Conservation (phyloP, 2,113 vertebrate genomes). For the Carassius auratus region DNA sequence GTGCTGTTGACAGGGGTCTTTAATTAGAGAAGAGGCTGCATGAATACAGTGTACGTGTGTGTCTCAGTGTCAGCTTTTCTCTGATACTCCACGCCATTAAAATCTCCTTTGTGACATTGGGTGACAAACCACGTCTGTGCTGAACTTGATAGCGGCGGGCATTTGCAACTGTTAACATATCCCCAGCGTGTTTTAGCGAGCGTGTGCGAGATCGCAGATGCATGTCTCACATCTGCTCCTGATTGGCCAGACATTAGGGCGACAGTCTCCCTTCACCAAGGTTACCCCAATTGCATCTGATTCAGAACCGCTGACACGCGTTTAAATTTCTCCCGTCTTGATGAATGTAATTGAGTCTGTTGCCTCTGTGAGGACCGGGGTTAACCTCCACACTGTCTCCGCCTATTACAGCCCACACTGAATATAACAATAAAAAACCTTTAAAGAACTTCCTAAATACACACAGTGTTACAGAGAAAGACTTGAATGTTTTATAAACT, state of each 20-base stretch:
- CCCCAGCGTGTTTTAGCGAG: slow-evolving; percentile 76
- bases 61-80: slow-evolving; percentile 27
- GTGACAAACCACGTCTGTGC: slow-evolving; percentile 92
- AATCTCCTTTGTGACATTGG: slow-evolving; percentile 88
- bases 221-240: slow-evolving; percentile 88
- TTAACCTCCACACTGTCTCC: slow-evolving; percentile 62
- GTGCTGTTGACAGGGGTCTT: slow-evolving; percentile 57
- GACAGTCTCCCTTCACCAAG: slow-evolving; percentile 92
- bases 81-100: slow-evolving; percentile 83
- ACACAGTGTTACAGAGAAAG: slow-evolving; percentile 61
- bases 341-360: slow-evolving; percentile 85
- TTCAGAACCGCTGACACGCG: slow-evolving; percentile 88
- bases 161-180: slow-evolving; percentile 89
- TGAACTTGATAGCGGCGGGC: slow-evolving; percentile 87
- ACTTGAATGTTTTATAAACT: slow-evolving; percentile 29
- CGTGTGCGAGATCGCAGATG: slow-evolving; percentile 67
- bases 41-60: slow-evolving; percentile 67
- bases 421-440: slow-evolving; percentile 61
- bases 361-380: slow-evolving; percentile 53
- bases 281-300: slow-evolving; percentile 92
- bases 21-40: slow-evolving; percentile 76
- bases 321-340: slow-evolving; percentile 90
- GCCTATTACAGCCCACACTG: slow-evolving; percentile 62
- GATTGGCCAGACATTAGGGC: slow-evolving; percentile 91
- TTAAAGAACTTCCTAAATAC: slow-evolving; percentile 35